phyloP scores from a whole-genome alignment of 2,797 vertebrate genomes.

The Euthynnus affinis region DNA sequence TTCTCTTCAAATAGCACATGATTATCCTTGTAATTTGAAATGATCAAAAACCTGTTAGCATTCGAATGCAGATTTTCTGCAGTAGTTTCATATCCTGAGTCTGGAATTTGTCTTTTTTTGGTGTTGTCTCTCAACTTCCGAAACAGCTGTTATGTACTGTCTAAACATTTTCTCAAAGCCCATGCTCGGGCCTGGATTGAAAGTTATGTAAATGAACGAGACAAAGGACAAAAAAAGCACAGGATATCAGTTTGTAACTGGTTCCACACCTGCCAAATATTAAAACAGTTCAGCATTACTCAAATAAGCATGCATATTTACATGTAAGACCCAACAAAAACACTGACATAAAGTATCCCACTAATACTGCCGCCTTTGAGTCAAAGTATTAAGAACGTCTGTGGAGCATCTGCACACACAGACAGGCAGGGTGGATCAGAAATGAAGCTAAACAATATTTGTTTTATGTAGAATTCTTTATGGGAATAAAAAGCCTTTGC shows the following conservation, averaged over 20 bases:
- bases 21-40: constrained; percentile 38
- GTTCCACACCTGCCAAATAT: constrained; percentile 25
- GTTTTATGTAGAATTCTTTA: constrained; percentile 39
- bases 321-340: constrained; percentile 33
- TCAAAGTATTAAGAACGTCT: constrained; percentile 18
- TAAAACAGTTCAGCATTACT: constrained; percentile 33
- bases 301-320: constrained; percentile 53
- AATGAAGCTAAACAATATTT: constrained; percentile 19
- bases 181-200: constrained; percentile 10
- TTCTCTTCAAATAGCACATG: constrained; percentile 30
- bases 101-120: background rate
- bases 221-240: constrained; percentile 31
- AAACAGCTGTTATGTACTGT: constrained; percentile 9
- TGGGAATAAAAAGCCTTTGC: constrained; percentile 47
- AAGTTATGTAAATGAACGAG: constrained; percentile 24
- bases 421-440: constrained; percentile 22
- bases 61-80: constrained; percentile 53
- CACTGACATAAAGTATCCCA: constrained; percentile 24
- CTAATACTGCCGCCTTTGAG: constrained; percentile 43
- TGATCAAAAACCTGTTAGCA: constrained; percentile 31
- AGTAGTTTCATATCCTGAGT: constrained; percentile 55
- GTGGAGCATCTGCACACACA: constrained; percentile 22
- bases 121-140: constrained; percentile 7
- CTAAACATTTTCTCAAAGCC: constrained; percentile 12
- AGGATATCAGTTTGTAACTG: constrained; percentile 13